A percentile compares a stretch with the other conserved stretches of the same genome.
These are phyloP conservation scores for Belgica antarctica DNA, from an alignment of 2,888 invertebrate genomes.

Conservation along the genomic window DNA sequence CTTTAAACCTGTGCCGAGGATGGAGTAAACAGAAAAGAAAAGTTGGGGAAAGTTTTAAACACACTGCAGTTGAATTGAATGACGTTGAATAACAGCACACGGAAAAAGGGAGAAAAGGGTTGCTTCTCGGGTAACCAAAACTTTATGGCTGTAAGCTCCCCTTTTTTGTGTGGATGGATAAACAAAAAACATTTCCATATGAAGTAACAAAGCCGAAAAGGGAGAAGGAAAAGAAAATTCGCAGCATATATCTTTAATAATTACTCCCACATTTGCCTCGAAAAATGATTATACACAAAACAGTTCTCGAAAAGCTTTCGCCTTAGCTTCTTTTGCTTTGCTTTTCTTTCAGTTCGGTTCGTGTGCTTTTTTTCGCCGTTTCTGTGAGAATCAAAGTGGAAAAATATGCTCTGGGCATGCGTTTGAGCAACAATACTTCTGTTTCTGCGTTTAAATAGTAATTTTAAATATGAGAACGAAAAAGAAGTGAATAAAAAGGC, in stretches of 20 bases:
- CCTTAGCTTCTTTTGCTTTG: neutral
- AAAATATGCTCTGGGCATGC: conserved; percentile 35
- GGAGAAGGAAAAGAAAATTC: conserved; percentile 5
- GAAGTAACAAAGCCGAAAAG: neutral
- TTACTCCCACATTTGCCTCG: conserved; percentile 34
- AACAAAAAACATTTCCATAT: conserved; percentile 22
- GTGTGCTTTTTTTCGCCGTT: neutral
- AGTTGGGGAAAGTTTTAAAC: neutral
- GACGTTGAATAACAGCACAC: too few relatives aligned
- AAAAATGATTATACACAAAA: conserved; percentile 28
- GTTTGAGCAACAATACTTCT: conserved; percentile 29
- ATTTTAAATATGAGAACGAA: conserved; percentile 32
- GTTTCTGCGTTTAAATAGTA: conserved; percentile 41
- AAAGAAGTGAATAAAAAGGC: conserved; percentile 6
- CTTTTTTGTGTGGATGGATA: conserved; percentile 4
- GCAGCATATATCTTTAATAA: conserved; percentile 43
- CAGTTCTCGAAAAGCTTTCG: conserved; percentile 8
- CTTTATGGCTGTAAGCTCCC: neutral
- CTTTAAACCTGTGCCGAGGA: neutral
- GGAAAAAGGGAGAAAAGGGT: too few relatives aligned
- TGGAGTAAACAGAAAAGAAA: neutral
- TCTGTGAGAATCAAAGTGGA: conserved; percentile 1
- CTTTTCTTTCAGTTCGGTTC: too few relatives aligned
- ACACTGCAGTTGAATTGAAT: neutral
- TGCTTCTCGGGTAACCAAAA: too few relatives aligned